Evolutionary conservation across 2,797 vertebrate genomes (phyloP).

Genomic region (Periophthalmus magnuspinnatus): DNA sequence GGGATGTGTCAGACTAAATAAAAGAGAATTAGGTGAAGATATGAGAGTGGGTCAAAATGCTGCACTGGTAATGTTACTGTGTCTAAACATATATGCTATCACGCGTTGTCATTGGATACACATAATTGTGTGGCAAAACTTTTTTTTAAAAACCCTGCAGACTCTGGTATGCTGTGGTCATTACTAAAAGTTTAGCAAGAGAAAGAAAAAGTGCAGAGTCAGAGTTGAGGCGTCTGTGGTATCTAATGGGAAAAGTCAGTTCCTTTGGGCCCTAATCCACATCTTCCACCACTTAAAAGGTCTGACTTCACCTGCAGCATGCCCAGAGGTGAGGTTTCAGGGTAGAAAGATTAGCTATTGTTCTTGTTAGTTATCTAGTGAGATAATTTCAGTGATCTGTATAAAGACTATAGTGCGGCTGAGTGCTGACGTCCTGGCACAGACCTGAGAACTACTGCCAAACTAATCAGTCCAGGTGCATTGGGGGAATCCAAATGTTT

Average conservation of each 20-base stretch:
- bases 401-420: neutral
- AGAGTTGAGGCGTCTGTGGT: neutral
- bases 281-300: slow-evolving; percentile 2
- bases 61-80: neutral
- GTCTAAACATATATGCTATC: neutral
- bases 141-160: neutral
- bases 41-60: slow-evolving; percentile 34
- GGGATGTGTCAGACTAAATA: slow-evolving; percentile 37
- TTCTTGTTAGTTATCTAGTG: neutral
- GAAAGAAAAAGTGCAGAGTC: slow-evolving; percentile 8
- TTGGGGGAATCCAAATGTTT: too few relatives aligned
- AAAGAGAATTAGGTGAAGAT: slow-evolving; percentile 26
- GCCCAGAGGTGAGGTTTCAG: neutral
- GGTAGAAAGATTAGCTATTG: neutral
- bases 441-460: too few relatives aligned
- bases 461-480: too few relatives aligned
- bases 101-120: too few relatives aligned
- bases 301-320: neutral
- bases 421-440: neutral
- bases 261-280: slow-evolving; percentile 5
- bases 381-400: neutral
- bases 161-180: neutral
- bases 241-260: slow-evolving; percentile 9
- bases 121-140: neutral
- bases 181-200: neutral